Conservation (phyloP, 2,797 vertebrate species). For the Coreius guichenoti region DNA sequence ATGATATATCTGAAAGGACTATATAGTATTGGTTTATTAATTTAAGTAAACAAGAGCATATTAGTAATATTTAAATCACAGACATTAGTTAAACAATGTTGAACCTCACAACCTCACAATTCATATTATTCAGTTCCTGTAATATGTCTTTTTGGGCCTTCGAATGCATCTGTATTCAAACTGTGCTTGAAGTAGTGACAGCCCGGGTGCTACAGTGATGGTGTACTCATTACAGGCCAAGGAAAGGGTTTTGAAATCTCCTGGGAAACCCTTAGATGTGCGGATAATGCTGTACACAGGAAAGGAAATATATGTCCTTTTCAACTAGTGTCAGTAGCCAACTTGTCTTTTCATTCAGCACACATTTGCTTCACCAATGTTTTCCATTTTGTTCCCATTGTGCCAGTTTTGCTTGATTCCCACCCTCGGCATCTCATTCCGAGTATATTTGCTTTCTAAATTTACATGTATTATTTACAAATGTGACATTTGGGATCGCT, state of each 20-base stretch:
- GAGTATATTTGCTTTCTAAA: constrained; percentile 12
- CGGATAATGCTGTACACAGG: constrained; percentile 43
- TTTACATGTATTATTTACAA: constrained; percentile 11
- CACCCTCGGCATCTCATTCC: background rate
- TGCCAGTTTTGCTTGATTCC: constrained; percentile 28
- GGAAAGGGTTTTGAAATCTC: constrained; percentile 48
- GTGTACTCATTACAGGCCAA: constrained; percentile 51
- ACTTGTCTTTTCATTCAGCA: constrained; percentile 46
- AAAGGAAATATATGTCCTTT: constrained; percentile 45
- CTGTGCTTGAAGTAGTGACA: constrained; percentile 31
- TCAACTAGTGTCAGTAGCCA: constrained; percentile 45
- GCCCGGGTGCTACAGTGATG: constrained; percentile 43
- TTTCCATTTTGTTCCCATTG: constrained; percentile 41
- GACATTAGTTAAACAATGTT: background rate
- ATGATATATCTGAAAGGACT: too few species aligned
- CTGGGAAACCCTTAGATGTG: constrained; percentile 46
- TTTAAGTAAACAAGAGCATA: background rate
- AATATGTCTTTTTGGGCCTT: constrained; percentile 1
- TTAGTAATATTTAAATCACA: background rate
- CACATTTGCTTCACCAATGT: constrained; percentile 38
- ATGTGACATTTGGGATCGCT: constrained; percentile 8
- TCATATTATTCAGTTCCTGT: background rate
- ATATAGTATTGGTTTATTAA: too few species aligned
- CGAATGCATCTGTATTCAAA: constrained; percentile 54
- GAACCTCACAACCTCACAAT: background rate